Evolutionary conservation across 2,797 vertebrate species (phyloP).

Genomic region (Sebastes jordani): DNA sequence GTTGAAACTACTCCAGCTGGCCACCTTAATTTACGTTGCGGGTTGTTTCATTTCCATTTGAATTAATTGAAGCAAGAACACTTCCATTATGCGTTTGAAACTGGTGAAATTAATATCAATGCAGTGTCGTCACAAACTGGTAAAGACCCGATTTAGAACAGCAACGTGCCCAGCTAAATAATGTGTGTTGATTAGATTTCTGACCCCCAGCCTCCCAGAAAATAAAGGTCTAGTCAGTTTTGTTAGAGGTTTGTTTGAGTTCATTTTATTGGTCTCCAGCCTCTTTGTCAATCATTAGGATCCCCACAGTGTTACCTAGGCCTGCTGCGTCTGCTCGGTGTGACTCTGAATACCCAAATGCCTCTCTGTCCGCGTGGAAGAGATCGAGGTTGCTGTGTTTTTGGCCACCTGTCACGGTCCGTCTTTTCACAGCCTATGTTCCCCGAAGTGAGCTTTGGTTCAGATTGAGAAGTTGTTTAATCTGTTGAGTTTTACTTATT

Average conservation of each 20-base stretch:
- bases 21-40: neutral
- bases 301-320: slow-evolving; percentile 12
- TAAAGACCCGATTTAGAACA: neutral
- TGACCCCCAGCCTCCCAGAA: neutral
- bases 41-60: neutral
- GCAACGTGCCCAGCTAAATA: neutral
- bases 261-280: neutral
- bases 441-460: neutral
- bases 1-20: neutral
- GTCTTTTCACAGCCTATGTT: neutral
- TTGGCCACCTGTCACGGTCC: neutral
- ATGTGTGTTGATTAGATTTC: neutral
- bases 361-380: neutral
- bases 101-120: neutral
- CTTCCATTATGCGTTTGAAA: neutral
- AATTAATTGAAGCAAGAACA: neutral
- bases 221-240: neutral
- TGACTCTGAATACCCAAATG: neutral
- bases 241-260: slow-evolving; percentile 18
- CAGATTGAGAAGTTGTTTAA: neutral
- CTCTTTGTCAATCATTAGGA: slow-evolving; percentile 4
- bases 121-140: neutral
- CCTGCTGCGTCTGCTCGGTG: slow-evolving; percentile 8
- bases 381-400: slow-evolving; percentile 3
- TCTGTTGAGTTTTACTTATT: neutral